A percentile compares a stretch with the other conserved stretches of the same genome.
These are phyloP conservation scores for Strigamia transsilvanica DNA, from an alignment of 2,888 invertebrate genomes.

Conservation along the genomic window DNA sequence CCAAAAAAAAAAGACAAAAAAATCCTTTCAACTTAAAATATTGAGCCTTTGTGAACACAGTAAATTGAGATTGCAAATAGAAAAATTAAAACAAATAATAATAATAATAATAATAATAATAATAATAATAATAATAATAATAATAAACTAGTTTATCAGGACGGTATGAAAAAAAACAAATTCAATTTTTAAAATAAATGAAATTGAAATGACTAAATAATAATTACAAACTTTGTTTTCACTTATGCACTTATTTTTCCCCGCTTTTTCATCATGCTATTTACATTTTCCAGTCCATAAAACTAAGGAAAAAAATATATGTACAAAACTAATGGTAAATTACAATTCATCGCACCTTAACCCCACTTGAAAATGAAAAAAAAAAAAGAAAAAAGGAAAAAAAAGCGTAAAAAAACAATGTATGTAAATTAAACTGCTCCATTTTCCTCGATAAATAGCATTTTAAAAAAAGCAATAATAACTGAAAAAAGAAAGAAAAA, in stretches of 20 bases:
- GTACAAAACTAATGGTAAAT: not conserved
- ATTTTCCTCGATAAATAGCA: constrained; percentile 19
- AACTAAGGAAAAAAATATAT: not conserved
- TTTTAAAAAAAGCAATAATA: not conserved
- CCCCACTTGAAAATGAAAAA: not conserved
- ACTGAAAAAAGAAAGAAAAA: not conserved
- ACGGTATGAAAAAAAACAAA: constrained; percentile 21
- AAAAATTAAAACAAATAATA: not conserved
- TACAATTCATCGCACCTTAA: not conserved
- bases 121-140: not conserved
- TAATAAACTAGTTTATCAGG: constrained; percentile 20
- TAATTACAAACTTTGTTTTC: constrained; percentile 16
- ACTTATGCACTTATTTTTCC: constrained; percentile 26
- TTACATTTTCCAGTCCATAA: constrained; percentile 3
- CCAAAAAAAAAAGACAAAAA: not conserved
- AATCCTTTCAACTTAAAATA: constrained; percentile 1
- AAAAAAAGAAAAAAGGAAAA: not conserved
- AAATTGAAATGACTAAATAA: not conserved
- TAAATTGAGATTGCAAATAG: not conserved
- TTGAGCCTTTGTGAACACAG: constrained; percentile 6
- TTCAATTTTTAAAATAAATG: constrained; percentile 1
- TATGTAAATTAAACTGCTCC: constrained; percentile 21
- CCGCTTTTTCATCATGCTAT: not conserved
- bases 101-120: not conserved
- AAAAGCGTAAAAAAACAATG: constrained; percentile 5